phyloP scores from a whole-genome alignment of 1,140 invertebrate genomes.

The Hyposmocoma kahamanoa region DNA sequence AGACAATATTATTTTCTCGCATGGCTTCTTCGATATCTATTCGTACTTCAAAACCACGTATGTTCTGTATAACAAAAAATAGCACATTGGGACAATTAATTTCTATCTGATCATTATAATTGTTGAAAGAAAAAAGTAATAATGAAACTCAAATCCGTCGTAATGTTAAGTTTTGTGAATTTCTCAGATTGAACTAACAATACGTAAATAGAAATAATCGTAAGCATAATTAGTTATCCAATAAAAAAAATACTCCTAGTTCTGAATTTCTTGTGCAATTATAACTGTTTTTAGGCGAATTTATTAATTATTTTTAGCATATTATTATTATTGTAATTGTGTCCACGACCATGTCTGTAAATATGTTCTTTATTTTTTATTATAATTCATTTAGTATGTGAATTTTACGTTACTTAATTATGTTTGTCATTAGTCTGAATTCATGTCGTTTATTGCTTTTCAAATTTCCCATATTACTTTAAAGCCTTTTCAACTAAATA shows the following conservation, averaged over 20 bases:
- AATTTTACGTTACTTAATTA: no score
- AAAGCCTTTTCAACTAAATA: conserved; percentile 21
- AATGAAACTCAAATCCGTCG: conserved; percentile 61
- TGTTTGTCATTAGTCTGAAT: conserved; percentile 10
- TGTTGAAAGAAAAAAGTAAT: conserved; percentile 18
- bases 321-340: conserved; percentile 30
- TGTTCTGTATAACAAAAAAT: conserved; percentile 1
- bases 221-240: conserved; percentile 61
- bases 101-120: neutral
- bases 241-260: conserved; percentile 53
- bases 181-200: conserved; percentile 48
- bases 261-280: conserved; percentile 56
- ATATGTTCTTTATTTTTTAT: no score
- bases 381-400: no score
- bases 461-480: no score
- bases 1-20: conserved; percentile 43
- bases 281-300: conserved; percentile 63
- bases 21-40: conserved; percentile 51
- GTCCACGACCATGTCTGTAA: conserved; percentile 54
- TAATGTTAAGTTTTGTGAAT: conserved; percentile 54
- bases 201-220: conserved; percentile 65
- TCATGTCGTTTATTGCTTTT: conserved; percentile 30
- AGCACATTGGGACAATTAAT: conserved; percentile 9
- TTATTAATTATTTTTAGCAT: conserved; percentile 58
- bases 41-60: conserved; percentile 20